Conservation (phyloP, 2,113 vertebrate species). For the Aegithalos caudatus region DNA sequence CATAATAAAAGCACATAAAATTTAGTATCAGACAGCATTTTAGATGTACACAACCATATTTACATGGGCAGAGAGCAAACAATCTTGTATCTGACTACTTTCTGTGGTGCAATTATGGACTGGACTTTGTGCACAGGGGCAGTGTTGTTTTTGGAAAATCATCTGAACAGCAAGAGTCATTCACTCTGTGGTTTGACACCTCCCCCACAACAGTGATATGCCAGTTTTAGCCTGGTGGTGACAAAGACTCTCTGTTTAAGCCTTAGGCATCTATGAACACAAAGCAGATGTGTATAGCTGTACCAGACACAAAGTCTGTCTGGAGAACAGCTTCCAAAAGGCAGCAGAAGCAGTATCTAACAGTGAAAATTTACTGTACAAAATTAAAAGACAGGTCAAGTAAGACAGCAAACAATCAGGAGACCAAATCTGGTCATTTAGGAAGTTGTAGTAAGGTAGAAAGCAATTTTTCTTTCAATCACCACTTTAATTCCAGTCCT, state of each 20-base stretch:
- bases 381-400: background rate
- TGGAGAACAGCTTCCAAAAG: background rate
- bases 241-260: background rate
- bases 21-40: background rate
- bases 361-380: background rate
- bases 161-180: background rate
- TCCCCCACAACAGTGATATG: background rate
- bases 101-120: background rate
- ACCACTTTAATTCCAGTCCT: background rate
- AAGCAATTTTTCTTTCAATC: background rate
- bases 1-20: background rate
- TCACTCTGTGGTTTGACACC: background rate
- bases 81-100: background rate
- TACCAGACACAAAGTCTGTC: background rate
- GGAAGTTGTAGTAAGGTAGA: background rate
- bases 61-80: background rate
- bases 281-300: background rate
- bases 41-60: background rate
- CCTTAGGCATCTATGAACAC: background rate
- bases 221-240: background rate
- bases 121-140: background rate
- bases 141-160: background rate
- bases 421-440: background rate
- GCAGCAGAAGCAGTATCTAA: background rate
- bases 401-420: background rate